phyloP scores from a whole-genome alignment of 2,888 invertebrate species.

The Drosophila incognita region DNA sequence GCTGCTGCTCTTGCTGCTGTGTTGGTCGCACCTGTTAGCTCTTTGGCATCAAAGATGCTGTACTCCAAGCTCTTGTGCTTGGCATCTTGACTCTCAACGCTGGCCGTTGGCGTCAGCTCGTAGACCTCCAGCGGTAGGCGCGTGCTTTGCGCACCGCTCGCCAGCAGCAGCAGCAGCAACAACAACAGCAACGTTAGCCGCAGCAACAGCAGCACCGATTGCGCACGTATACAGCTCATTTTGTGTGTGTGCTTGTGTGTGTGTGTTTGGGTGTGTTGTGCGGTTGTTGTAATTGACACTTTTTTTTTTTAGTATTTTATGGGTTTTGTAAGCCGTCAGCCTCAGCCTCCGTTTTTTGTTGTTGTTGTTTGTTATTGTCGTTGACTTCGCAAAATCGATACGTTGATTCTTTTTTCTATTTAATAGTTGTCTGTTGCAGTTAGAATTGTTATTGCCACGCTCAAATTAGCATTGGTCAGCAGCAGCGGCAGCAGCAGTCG shows the following conservation, averaged over 20 bases:
- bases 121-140: conserved; percentile 84
- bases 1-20: conserved; percentile 26
- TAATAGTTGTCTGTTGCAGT: conserved; percentile 12
- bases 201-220: conserved; percentile 50
- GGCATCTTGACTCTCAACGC: conserved; percentile 36
- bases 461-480: conserved; percentile 54
- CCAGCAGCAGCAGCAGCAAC: conserved; percentile 41
- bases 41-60: conserved; percentile 75
- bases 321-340: conserved; percentile 26
- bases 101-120: conserved; percentile 80
- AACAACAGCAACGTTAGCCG: conserved; percentile 45
- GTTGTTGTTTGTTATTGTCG: conserved; percentile 24
- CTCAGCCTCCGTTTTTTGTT: conserved; percentile 17
- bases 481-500: conserved; percentile 13
- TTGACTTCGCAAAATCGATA: conserved; percentile 54
- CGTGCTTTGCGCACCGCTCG: conserved; percentile 71
- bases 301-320: conserved; percentile 40
- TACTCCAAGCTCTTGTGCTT: conserved; percentile 79
- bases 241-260: conserved; percentile 25
- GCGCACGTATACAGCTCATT: conserved; percentile 48
- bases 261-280: conserved; percentile 50
- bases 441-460: conserved; percentile 10
- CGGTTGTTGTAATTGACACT: conserved; percentile 80
- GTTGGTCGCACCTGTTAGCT: conserved; percentile 49
- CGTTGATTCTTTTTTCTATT: conserved; percentile 53